These are phyloP conservation scores for Catocala fraxini DNA, from an alignment of 2,888 invertebrate species.

Conservation along the genomic window DNA sequence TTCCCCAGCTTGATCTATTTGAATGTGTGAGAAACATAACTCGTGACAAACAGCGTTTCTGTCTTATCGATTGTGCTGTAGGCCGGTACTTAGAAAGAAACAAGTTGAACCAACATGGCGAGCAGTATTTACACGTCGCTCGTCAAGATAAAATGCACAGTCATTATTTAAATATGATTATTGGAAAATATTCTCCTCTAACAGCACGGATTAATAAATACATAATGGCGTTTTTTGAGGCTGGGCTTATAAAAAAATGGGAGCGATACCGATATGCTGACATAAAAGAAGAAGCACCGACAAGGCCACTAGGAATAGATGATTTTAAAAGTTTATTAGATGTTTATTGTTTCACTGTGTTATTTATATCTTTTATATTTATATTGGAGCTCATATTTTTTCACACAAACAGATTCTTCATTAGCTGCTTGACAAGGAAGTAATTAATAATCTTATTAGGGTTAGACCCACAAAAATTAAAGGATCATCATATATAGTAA, in stretches of 20 bases:
- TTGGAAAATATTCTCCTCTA: slow-evolving; percentile 71
- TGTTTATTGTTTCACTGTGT: slow-evolving; percentile 56
- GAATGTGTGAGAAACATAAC: slow-evolving; percentile 66
- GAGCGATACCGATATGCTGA: slow-evolving; percentile 73
- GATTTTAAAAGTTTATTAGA: slow-evolving; percentile 73
- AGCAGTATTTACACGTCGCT: slow-evolving; percentile 78
- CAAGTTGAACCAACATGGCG: slow-evolving; percentile 70
- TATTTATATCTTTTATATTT: slow-evolving; percentile 61
- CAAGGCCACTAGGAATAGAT: slow-evolving; percentile 67
- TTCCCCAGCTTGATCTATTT: slow-evolving; percentile 61
- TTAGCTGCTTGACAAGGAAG: too few species aligned
- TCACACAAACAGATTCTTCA: slow-evolving; percentile 17
- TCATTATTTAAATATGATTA: slow-evolving; percentile 71
- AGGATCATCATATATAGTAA: too few species aligned
- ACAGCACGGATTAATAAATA: slow-evolving; percentile 67
- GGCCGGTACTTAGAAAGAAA: slow-evolving; percentile 72
- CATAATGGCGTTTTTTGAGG: slow-evolving; percentile 70
- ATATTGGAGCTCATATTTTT: slow-evolving; percentile 62
- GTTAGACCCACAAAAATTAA: too few species aligned
- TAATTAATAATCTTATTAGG: too few species aligned
- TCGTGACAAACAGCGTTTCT: slow-evolving; percentile 72
- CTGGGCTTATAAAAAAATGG: slow-evolving; percentile 80
- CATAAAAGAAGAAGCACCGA: slow-evolving; percentile 70
- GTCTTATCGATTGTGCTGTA: slow-evolving; percentile 78
- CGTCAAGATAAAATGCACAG: slow-evolving; percentile 79